Conservation (phyloP, 1,140 invertebrate species). For the Thereuonema tuberculata region DNA sequence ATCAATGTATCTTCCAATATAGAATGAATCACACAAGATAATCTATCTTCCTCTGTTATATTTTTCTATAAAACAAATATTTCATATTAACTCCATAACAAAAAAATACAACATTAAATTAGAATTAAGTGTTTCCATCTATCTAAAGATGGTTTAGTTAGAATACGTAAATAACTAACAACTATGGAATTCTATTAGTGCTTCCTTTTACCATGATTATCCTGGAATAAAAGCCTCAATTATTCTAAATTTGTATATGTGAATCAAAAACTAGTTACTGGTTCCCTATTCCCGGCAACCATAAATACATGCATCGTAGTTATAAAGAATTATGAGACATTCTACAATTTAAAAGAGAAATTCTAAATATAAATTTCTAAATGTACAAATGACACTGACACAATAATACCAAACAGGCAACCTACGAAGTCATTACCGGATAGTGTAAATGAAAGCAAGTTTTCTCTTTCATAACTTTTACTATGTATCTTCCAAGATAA, state of each 20-base stretch:
- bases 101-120: neutral
- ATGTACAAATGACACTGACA: too few relatives aligned
- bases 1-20: conserved; percentile 7
- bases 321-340: too few relatives aligned
- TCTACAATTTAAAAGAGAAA: too few relatives aligned
- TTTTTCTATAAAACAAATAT: neutral
- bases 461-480: too few relatives aligned
- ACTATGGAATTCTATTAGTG: neutral
- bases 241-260: neutral
- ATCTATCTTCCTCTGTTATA: conserved; percentile 15
- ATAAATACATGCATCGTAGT: too few relatives aligned
- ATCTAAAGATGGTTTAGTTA: neutral
- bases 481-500: too few relatives aligned
- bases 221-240: neutral
- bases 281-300: too few relatives aligned
- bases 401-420: too few relatives aligned
- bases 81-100: neutral
- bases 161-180: neutral
- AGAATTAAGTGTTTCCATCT: neutral
- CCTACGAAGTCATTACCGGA: too few relatives aligned
- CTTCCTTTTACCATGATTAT: neutral
- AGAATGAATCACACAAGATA: conserved; percentile 11
- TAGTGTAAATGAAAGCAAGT: too few relatives aligned
- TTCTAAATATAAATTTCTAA: too few relatives aligned
- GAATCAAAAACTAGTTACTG: too few relatives aligned